phyloP scores from a whole-genome alignment of 2,888 invertebrate species.

The Blera fallax region DNA sequence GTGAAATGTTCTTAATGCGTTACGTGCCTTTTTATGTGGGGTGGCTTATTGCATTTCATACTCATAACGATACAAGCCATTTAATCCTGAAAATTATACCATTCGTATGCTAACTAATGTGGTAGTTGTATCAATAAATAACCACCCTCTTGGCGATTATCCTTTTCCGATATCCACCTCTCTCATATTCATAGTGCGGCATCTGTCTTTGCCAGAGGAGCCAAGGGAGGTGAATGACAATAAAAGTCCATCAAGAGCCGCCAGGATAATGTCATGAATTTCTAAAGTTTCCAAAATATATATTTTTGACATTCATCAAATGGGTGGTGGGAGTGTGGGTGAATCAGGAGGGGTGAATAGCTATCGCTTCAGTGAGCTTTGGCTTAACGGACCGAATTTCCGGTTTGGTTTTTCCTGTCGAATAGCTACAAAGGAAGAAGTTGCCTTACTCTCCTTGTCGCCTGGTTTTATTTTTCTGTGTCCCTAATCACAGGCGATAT shows the following conservation, averaged over 20 bases:
- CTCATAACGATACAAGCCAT: conserved; percentile 69
- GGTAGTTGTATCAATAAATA: conserved; percentile 64
- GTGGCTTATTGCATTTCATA: conserved; percentile 23
- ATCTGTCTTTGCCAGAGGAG: conserved; percentile 7
- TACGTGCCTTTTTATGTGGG: conserved; percentile 35
- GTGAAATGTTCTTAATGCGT: conserved; percentile 19
- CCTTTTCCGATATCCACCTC: conserved; percentile 69
- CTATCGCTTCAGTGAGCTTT: conserved; percentile 60
- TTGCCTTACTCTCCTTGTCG: conserved; percentile 37
- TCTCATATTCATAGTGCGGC: not conserved
- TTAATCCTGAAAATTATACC: conserved; percentile 67
- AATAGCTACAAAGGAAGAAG: conserved; percentile 82
- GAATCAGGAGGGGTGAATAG: conserved; percentile 44
- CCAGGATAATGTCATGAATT: conserved; percentile 61
- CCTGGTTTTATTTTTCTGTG: conserved; percentile 44
- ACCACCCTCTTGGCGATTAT: conserved; percentile 63
- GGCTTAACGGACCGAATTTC: conserved; percentile 80
- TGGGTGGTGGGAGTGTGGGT: not conserved
- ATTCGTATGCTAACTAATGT: conserved; percentile 59
- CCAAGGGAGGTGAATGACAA: conserved; percentile 53
- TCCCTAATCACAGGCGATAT: conserved; percentile 68
- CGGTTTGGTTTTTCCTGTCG: conserved; percentile 81
- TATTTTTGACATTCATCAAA: conserved; percentile 68
- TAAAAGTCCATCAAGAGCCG: conserved; percentile 68
- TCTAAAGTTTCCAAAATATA: conserved; percentile 60